phyloP scores from a whole-genome alignment of 2,888 invertebrate genomes.

The Cinara cedri region DNA sequence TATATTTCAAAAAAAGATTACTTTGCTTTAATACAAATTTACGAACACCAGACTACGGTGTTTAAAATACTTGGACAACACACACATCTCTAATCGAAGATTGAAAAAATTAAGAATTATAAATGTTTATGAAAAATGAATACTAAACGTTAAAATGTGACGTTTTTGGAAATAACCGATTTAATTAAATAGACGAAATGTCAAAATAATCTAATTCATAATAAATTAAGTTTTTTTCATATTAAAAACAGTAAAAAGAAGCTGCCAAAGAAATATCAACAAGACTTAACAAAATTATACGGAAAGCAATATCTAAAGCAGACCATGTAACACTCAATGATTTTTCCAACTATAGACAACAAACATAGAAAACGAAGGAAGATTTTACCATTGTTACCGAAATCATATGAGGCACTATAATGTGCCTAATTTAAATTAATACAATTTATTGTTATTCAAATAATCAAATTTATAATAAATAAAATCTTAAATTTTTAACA shows the following conservation, averaged over 20 bases:
- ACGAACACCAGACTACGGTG: neutral
- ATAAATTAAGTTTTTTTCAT: neutral
- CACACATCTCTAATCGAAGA: too few relatives aligned
- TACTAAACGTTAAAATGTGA: too few relatives aligned
- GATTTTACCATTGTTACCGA: neutral
- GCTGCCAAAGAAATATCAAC: constrained; percentile 1
- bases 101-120: too few relatives aligned
- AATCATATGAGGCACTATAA: neutral
- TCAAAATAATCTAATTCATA: too few relatives aligned
- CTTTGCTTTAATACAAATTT: neutral
- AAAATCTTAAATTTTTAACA: too few relatives aligned
- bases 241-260: constrained; percentile 7
- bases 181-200: too few relatives aligned
- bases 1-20: neutral
- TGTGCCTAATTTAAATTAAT: too few relatives aligned
- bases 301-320: constrained; percentile 3
- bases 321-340: neutral
- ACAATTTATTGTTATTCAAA: too few relatives aligned
- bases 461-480: too few relatives aligned
- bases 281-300: neutral
- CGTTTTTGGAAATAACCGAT: too few relatives aligned
- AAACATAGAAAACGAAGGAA: neutral
- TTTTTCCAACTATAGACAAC: constrained; percentile 1
- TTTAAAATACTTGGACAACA: neutral
- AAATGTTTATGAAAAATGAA: neutral